Conservation (phyloP, 2,888 invertebrate genomes). For the Agelastica alni region DNA sequence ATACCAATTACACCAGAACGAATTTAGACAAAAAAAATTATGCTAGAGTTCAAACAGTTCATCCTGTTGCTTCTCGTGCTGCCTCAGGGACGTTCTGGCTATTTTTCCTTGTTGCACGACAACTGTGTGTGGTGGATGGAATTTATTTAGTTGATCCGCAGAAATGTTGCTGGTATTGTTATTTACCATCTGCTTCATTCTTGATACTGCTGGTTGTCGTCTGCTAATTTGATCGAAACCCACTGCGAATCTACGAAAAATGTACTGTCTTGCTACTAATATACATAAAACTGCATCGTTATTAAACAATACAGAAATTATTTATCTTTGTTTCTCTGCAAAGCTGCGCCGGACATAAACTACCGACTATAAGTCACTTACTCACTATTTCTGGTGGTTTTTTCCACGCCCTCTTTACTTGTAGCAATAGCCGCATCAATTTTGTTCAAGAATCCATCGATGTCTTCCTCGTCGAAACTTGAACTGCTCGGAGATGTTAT, state of each 20-base stretch:
- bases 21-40: too few species aligned
- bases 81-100: slow-evolving; percentile 78
- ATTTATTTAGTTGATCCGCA: slow-evolving; percentile 1
- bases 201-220: slow-evolving; percentile 51
- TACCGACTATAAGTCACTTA: too few species aligned
- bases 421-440: slow-evolving; percentile 83
- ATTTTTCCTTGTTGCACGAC: slow-evolving; percentile 80
- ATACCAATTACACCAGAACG: too few species aligned
- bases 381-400: slow-evolving; percentile 80
- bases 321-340: too few species aligned
- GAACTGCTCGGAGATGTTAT: slow-evolving; percentile 35
- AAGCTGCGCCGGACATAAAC: too few species aligned
- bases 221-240: slow-evolving; percentile 42
- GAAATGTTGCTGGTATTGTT: slow-evolving; percentile 48
- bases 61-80: slow-evolving; percentile 83
- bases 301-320: background rate
- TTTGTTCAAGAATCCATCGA: slow-evolving; percentile 80
- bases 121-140: slow-evolving; percentile 52
- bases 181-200: slow-evolving; percentile 53
- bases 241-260: slow-evolving; percentile 43
- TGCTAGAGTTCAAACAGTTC: slow-evolving; percentile 91
- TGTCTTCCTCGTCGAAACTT: slow-evolving; percentile 65
- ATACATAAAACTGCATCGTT: too few species aligned
- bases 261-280: too few species aligned
- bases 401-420: slow-evolving; percentile 81